Base-by-base conservation (phyloP, 2,888 invertebrate species). In the Conchocele bisecta region DNA sequence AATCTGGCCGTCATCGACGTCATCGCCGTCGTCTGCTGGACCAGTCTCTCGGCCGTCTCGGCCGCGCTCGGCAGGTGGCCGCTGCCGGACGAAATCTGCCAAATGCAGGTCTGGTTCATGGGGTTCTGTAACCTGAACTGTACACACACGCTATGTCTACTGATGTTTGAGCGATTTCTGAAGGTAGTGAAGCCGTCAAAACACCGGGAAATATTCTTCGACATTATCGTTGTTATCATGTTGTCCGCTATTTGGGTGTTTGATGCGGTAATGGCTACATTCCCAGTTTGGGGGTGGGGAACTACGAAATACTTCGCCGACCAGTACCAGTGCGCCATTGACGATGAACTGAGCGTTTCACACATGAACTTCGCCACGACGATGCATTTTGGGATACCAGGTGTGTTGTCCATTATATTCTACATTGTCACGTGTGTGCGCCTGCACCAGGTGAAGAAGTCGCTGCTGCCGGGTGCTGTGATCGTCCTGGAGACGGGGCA, bases 261-360 rank as follows among this genome's bases (percentile, higher is more conserved):
- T 42, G 83, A 83, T 48, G 68, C 60, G 7, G 67, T 80, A 6
- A 71, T 84, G 24, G 80, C 85, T 7, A 39, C 83, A 3, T 82
- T 83, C 54, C 81, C 85, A 3, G 22, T 81, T 9, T 77, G 82
- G 64, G 83, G 83, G 15, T 87, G 84, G 83, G 83, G 84, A 29
- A 51, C 67, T 26, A 39, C 73, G 5, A 44, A 53, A 7, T 86
- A 75, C 64, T 81, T 78, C 35, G 29, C 66, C 2, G 58, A 65
- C 7, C 83, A 85, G 57, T 81, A 82, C 54, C 83, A 85, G 41
- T 87, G 86, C 57, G 76, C 78, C 9, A 64, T 81, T 20, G 77
- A 84, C 29, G 76, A 75, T 53, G 75, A 75, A 29, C 48, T 68
- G 37, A 78, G 78, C 28, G 63, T 57, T 1, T 67, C 84, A 7